A percentile compares a stretch with the other conserved stretches of the same genome.
Conservation (phyloP, 2,113 vertebrate species). For the Cyanoliseus patagonus region DNA sequence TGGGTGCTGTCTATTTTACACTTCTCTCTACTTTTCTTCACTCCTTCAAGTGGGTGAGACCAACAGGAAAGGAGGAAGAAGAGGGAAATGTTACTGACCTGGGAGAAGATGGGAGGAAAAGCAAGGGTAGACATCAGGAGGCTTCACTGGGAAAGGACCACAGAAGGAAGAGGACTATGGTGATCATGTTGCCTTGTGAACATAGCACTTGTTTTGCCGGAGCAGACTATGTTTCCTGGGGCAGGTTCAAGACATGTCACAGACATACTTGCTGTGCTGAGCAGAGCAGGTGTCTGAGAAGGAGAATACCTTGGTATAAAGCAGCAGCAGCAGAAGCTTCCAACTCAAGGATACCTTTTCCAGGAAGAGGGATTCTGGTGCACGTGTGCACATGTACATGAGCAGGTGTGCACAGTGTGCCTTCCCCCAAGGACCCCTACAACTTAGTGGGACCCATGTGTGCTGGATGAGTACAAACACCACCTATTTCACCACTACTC, state of each 20-base stretch:
- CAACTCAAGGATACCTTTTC: neutral
- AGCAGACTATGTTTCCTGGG: neutral
- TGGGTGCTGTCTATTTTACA: neutral
- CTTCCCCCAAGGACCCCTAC: neutral
- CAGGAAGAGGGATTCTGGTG: neutral
- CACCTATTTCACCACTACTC: fast-evolving
- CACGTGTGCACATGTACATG: fast-evolving
- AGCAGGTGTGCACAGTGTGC: neutral
- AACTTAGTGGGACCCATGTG: fast-evolving
- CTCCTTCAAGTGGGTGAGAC: neutral
- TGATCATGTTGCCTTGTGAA: neutral
- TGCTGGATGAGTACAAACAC: neutral
- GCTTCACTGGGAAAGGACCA: neutral
- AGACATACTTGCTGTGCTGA: neutral
- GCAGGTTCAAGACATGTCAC: neutral
- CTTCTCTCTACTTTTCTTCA: neutral
- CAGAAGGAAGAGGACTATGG: fast-evolving
- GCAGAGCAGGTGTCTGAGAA: neutral
- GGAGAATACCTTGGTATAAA: neutral
- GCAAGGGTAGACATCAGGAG: neutral
- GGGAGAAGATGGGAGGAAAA: neutral
- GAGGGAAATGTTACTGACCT: neutral
- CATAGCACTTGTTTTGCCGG: neutral
- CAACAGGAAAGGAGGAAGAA: neutral
- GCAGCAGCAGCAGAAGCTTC: neutral